Evolutionary conservation across 2,888 invertebrate genomes (phyloP).

Genomic region (Merodon equestris): DNA sequence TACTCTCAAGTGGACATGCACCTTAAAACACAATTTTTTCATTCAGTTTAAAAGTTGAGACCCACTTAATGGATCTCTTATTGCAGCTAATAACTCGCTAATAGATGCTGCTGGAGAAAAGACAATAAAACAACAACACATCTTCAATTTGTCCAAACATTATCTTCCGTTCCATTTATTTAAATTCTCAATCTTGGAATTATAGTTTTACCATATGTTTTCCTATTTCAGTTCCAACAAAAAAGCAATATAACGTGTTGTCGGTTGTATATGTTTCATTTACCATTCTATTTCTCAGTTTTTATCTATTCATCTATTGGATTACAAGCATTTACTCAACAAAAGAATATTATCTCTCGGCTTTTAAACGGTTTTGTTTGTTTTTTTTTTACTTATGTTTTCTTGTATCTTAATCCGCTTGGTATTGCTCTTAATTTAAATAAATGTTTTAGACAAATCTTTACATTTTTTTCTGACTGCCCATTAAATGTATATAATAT

Average conservation of each 20-base stretch:
- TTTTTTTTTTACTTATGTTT: constrained; percentile 23
- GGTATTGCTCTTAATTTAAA: constrained; percentile 51
- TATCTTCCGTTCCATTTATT: constrained; percentile 66
- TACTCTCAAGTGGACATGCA: too few species aligned
- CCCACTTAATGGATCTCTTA: too few species aligned
- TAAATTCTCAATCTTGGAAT: constrained; percentile 62
- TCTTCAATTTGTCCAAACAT: constrained; percentile 68
- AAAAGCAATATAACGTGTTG: constrained; percentile 14
- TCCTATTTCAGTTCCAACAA: constrained; percentile 28
- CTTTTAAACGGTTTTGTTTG: background rate
- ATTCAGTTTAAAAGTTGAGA: too few species aligned
- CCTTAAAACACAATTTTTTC: too few species aligned
- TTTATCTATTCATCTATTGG: constrained; percentile 1
- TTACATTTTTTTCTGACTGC: constrained; percentile 73
- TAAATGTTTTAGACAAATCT: constrained; percentile 72
- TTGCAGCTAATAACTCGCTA: too few species aligned
- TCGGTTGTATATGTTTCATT: background rate
- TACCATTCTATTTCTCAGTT: too few species aligned
- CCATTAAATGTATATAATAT: constrained; percentile 69
- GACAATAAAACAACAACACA: constrained; percentile 36
- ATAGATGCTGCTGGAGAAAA: too few species aligned
- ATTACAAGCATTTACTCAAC: constrained; percentile 7
- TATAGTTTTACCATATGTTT: constrained; percentile 20
- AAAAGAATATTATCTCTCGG: constrained; percentile 1
- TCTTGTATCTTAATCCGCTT: background rate